A percentile compares a stretch with the other conserved stretches of the same genome.
These are phyloP conservation scores for Otus sunia DNA, from an alignment of 2,113 vertebrate genomes.

Conservation along the genomic window DNA sequence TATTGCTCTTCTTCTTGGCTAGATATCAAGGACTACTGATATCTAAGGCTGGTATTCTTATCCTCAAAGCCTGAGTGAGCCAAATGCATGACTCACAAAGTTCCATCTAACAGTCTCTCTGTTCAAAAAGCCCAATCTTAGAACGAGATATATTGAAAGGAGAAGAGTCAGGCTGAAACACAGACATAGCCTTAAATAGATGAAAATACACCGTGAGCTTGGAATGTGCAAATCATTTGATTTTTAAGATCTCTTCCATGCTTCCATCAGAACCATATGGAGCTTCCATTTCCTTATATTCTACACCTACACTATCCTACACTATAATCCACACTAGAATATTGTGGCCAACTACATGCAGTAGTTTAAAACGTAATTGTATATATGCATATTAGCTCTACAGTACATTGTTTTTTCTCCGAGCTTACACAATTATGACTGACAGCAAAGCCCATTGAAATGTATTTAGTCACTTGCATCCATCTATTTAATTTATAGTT, in stretches of 20 bases:
- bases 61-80: background rate
- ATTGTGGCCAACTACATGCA: background rate
- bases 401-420: background rate
- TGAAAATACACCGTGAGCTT: background rate
- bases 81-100: slow-evolving; percentile 37
- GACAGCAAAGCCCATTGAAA: slow-evolving; percentile 27
- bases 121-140: background rate
- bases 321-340: background rate
- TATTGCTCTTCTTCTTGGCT: slow-evolving; percentile 5
- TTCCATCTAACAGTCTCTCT: background rate
- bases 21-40: background rate
- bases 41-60: slow-evolving; percentile 14
- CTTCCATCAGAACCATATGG: background rate
- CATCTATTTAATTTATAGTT: background rate
- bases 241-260: background rate
- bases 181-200: background rate
- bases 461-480: background rate
- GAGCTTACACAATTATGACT: background rate
- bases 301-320: background rate
- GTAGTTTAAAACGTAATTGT: background rate
- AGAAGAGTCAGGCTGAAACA: background rate
- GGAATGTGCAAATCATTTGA: slow-evolving; percentile 7
- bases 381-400: background rate
- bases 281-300: background rate
- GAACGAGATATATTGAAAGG: background rate